phyloP scores from a whole-genome alignment of 1,140 invertebrate genomes.

The Zaprionus ornatus region DNA sequence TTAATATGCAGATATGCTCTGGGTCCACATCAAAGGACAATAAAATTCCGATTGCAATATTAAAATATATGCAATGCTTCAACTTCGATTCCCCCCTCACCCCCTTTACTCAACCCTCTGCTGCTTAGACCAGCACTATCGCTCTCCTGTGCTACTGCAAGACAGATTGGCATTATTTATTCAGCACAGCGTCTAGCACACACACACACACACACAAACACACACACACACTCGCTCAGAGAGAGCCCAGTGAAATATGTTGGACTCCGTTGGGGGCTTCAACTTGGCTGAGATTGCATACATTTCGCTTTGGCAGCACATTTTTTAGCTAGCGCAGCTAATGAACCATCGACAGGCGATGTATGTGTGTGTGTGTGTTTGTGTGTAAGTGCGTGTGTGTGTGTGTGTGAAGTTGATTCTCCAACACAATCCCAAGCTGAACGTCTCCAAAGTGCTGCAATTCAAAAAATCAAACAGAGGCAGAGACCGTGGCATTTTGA shows the following conservation, averaged over 20 bases:
- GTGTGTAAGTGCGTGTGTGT: constrained; percentile 29
- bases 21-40: constrained; percentile 16
- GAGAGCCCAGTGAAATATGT: constrained; percentile 4
- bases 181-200: constrained; percentile 47
- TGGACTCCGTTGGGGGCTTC: constrained; percentile 15
- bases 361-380: not conserved
- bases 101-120: not conserved
- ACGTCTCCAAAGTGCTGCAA: constrained; percentile 33
- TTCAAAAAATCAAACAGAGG: not conserved
- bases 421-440: constrained; percentile 15
- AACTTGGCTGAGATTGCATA: constrained; percentile 72
- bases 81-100: not conserved
- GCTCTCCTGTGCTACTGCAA: constrained; percentile 36
- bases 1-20: constrained; percentile 28
- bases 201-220: not conserved
- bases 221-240: not conserved
- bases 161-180: constrained; percentile 76
- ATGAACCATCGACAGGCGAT: constrained; percentile 63
- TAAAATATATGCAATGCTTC: constrained; percentile 29
- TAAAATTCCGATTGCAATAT: constrained; percentile 32
- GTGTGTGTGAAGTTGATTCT: constrained; percentile 4
- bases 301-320: constrained; percentile 75
- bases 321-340: constrained; percentile 69
- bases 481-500: not conserved
- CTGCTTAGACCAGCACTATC: not conserved